phyloP scores from a whole-genome alignment of 30 jellyfish, hydroid and myxozoan genomes.

The Cassiopea xamachana region DNA sequence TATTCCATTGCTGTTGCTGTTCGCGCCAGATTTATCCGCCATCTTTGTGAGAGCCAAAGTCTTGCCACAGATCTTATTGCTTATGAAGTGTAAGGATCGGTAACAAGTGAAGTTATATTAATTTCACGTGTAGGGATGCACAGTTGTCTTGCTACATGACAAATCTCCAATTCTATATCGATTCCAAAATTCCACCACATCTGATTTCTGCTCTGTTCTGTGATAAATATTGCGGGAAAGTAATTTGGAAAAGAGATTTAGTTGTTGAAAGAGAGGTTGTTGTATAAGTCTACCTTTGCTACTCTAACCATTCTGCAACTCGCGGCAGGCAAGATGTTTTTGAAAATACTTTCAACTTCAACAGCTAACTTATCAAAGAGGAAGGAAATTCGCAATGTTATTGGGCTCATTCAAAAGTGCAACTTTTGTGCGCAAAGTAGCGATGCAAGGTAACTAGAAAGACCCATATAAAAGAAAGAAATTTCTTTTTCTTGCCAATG shows the following conservation, averaged over 20 bases:
- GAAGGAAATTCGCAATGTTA: not conserved
- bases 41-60: not conserved
- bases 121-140: too few species aligned
- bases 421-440: not conserved
- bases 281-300: not conserved
- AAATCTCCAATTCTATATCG: too few species aligned
- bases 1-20: not conserved
- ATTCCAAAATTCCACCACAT: too few species aligned
- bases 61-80: too few species aligned
- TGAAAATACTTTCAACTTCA: not conserved
- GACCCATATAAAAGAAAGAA: not conserved
- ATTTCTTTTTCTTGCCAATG: too few species aligned
- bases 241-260: too few species aligned
- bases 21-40: not conserved
- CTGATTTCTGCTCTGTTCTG: too few species aligned
- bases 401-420: conserved; percentile 1
- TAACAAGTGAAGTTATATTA: too few species aligned
- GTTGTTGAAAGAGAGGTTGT: not conserved
- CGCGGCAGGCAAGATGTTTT: not conserved
- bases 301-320: not conserved
- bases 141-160: too few species aligned
- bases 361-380: not conserved
- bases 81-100: too few species aligned
- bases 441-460: not conserved
- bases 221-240: too few species aligned